phyloP scores from a whole-genome alignment of 2,113 vertebrate genomes.

The Dromas ardeola region DNA sequence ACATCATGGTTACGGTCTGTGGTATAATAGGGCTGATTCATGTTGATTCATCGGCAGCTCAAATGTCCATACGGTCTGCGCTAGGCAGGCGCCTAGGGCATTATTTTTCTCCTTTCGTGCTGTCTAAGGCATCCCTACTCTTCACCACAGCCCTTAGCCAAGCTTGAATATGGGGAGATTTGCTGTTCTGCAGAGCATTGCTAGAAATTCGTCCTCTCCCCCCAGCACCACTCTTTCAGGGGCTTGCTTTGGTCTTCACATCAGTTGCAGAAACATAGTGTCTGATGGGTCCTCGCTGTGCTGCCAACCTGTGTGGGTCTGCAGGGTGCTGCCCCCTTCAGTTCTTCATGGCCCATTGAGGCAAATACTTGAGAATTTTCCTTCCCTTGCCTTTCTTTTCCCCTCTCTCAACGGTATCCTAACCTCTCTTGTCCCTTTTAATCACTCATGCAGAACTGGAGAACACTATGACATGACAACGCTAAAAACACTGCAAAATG shows the following conservation, averaged over 20 bases:
- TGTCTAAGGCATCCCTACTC: not conserved
- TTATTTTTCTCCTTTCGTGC: not conserved
- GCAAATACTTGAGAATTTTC: not conserved
- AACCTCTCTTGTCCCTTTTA: not conserved
- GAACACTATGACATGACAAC: not conserved
- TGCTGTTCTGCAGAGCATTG: not conserved
- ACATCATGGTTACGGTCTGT: not conserved
- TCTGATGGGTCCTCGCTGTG: fast-evolving
- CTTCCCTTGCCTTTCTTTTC: not conserved
- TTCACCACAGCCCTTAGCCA: not conserved
- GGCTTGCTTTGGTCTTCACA: not conserved
- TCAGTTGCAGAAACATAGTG: not conserved
- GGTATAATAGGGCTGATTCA: conserved; percentile 21
- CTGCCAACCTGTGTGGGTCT: not conserved
- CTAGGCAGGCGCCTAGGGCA: not conserved
- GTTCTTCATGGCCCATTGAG: not conserved
- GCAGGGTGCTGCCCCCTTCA: not conserved
- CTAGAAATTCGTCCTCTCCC: not conserved
- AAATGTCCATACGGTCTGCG: not conserved
- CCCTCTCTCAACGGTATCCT: fast-evolving
- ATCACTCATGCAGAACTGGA: not conserved
- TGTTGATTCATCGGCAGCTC: not conserved
- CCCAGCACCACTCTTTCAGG: not conserved
- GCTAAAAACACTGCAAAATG: not conserved
- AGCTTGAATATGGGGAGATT: not conserved